Conservation (phyloP, 2,888 invertebrate genomes). For the Oscheius onirici region DNA sequence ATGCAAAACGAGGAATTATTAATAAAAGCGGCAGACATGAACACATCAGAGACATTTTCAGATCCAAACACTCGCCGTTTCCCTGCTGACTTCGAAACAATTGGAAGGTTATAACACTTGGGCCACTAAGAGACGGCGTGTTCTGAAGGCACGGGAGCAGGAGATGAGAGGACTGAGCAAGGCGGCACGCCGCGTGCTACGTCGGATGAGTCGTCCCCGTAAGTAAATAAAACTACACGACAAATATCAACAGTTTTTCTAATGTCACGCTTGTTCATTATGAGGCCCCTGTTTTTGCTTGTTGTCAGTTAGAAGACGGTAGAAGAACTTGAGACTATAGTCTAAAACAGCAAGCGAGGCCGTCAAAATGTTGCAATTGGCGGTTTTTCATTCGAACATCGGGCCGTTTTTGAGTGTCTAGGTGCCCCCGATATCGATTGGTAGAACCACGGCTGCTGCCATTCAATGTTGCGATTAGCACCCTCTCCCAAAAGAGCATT, state of each 20-base stretch:
- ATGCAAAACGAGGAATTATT: conserved; percentile 23
- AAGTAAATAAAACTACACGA: conserved; percentile 26
- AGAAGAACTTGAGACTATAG: not conserved
- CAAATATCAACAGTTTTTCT: conserved; percentile 16
- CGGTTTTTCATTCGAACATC: conserved; percentile 5
- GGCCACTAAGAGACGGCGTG: conserved; percentile 59
- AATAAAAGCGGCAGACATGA: not conserved
- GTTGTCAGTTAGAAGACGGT: not conserved
- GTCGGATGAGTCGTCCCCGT: conserved; percentile 45
- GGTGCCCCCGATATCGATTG: conserved; percentile 7
- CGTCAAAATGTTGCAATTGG: conserved; percentile 6
- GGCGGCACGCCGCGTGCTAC: conserved; percentile 48
- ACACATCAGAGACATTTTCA: conserved; percentile 36
- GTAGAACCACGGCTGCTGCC: conserved; percentile 24
- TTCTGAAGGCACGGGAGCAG: conserved; percentile 58
- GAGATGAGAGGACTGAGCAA: conserved; percentile 49
- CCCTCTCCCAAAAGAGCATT: conserved; percentile 2
- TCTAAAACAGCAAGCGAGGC: not conserved
- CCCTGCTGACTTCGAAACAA: conserved; percentile 60
- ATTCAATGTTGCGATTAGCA: conserved; percentile 20
- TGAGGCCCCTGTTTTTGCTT: not conserved
- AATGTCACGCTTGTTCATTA: not conserved
- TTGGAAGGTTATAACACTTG: conserved; percentile 63
- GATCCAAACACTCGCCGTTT: conserved; percentile 69
- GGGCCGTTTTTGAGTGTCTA: conserved; percentile 21